phyloP scores from a whole-genome alignment of 2,888 invertebrate genomes.

The Neocrepidodera transversa region DNA sequence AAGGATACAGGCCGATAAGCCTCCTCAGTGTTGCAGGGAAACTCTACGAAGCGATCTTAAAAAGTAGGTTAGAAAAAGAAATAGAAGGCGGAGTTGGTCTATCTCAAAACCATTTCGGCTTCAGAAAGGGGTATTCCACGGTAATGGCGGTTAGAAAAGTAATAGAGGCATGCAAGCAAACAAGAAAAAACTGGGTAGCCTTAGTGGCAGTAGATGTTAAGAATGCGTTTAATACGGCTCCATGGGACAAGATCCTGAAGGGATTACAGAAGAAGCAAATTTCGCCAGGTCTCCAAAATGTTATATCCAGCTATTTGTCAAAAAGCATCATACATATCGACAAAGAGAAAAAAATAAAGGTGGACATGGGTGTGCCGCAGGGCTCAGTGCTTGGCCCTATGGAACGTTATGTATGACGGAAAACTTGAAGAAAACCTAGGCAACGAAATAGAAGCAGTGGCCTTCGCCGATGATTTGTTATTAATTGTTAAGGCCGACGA shows the following conservation, averaged over 20 bases:
- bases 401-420: slow-evolving; percentile 32
- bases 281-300: background rate
- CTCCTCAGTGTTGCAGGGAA: slow-evolving; percentile 29
- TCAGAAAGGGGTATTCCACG: slow-evolving; percentile 6
- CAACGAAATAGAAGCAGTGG: slow-evolving; percentile 10
- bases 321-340: slow-evolving; percentile 9
- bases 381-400: slow-evolving; percentile 34
- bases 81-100: background rate
- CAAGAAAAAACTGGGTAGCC: no score
- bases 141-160: slow-evolving; percentile 12
- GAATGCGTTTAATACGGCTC: slow-evolving; percentile 36
- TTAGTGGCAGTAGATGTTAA: slow-evolving; percentile 24
- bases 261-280: slow-evolving; percentile 12
- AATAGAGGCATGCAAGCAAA: no score
- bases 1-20: slow-evolving; percentile 24
- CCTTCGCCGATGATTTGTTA: slow-evolving; percentile 33
- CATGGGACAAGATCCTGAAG: slow-evolving; percentile 21
- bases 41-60: slow-evolving; percentile 1
- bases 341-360: background rate
- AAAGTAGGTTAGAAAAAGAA: background rate
- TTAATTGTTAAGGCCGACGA: slow-evolving; percentile 12
- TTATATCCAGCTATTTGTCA: slow-evolving; percentile 18
- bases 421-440: no score
- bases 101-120: background rate
- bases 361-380: slow-evolving; percentile 24